Conservation (phyloP, 2,888 invertebrate genomes). For the Congeria kusceri region DNA sequence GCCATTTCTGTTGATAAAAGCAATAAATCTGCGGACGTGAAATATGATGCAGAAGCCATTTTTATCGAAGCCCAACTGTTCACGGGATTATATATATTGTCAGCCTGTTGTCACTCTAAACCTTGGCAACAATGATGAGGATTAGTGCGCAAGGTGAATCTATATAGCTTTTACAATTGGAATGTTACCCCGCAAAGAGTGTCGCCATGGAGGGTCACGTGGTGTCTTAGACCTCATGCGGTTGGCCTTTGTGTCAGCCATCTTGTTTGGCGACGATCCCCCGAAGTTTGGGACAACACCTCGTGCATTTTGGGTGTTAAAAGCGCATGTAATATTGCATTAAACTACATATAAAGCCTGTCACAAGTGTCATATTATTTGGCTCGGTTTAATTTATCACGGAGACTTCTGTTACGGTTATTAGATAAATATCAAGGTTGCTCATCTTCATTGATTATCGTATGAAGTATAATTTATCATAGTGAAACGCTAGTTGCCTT, state of each 20-base stretch:
- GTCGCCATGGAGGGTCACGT: conserved; percentile 9
- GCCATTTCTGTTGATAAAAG: no score
- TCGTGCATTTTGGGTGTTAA: conserved; percentile 20
- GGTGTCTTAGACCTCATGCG: conserved; percentile 18
- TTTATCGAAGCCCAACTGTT: not conserved
- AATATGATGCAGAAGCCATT: not conserved
- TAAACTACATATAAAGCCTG: conserved; percentile 4
- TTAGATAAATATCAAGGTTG: conserved; percentile 23
- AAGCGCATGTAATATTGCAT: conserved; percentile 19
- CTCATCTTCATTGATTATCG: conserved; percentile 32
- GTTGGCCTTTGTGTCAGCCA: conserved; percentile 24
- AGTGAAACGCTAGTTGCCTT: conserved; percentile 17
- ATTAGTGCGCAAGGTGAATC: conserved; percentile 24
- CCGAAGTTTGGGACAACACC: conserved; percentile 2
- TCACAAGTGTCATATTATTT: conserved; percentile 19
- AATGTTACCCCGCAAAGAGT: conserved; percentile 24
- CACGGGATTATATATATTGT: conserved; percentile 32
- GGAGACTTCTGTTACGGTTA: conserved; percentile 2
- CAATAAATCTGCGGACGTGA: not conserved
- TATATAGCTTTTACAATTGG: conserved; percentile 19
- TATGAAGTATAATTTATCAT: conserved; percentile 46
- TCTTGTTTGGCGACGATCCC: conserved; percentile 15
- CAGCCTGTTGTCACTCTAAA: conserved; percentile 31
- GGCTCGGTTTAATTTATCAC: conserved; percentile 7
- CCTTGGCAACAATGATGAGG: conserved; percentile 30